phyloP scores from a whole-genome alignment of 2,797 vertebrate species.

The Varecia variegata region DNA sequence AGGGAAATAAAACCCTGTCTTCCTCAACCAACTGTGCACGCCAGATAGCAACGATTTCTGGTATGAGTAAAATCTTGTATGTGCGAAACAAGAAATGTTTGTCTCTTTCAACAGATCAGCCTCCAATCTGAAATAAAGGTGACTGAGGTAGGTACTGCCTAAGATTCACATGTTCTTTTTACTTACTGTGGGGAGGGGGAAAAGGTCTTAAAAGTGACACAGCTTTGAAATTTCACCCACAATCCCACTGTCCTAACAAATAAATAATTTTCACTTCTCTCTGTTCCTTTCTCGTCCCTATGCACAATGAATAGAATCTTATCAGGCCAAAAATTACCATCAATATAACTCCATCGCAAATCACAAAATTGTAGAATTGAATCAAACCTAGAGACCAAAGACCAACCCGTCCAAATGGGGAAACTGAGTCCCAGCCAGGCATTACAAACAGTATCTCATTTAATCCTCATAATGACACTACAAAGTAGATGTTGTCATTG shows the following conservation, averaged over 20 bases:
- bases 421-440: neutral
- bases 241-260: neutral
- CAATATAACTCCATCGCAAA: neutral
- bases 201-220: neutral
- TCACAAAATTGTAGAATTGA: neutral
- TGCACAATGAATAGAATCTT: neutral
- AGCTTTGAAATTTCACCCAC: neutral
- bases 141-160: neutral
- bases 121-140: neutral
- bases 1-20: neutral
- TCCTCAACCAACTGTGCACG: neutral
- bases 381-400: neutral
- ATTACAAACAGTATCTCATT: neutral
- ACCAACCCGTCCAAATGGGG: neutral
- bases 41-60: neutral
- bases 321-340: neutral
- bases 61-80: neutral
- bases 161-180: neutral
- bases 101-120: neutral
- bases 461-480: neutral
- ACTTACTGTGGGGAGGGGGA: fast-evolving
- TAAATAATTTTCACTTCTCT: neutral
- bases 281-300: no score
- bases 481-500: neutral
- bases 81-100: neutral